Percentiles rank a stretch among this genome's conserved stretches.
phyloP scores from a whole-genome alignment of 1,140 invertebrate species.

The Drosophila lacertosa region DNA sequence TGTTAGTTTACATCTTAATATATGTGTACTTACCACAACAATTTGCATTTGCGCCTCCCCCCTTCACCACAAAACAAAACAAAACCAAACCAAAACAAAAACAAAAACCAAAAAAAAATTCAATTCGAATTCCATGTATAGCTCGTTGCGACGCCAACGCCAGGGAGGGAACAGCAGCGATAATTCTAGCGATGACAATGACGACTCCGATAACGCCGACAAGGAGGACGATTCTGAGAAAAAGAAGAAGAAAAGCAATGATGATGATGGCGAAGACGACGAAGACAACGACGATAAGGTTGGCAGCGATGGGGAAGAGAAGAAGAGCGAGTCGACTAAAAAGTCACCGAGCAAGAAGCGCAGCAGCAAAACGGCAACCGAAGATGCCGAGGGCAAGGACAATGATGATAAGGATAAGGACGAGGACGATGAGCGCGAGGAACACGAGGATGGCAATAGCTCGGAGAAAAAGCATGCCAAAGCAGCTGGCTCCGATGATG shows the following conservation, averaged over 20 bases:
- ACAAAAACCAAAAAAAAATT: constrained; percentile 21
- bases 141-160: constrained; percentile 81
- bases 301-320: constrained; percentile 48
- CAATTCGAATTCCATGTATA: constrained; percentile 70
- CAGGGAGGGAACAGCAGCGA: constrained; percentile 73
- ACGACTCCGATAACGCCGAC: constrained; percentile 57
- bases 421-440: constrained; percentile 83
- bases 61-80: constrained; percentile 30
- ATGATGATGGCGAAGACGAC: constrained; percentile 53
- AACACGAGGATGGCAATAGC: constrained; percentile 84
- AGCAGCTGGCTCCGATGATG: constrained; percentile 82
- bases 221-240: constrained; percentile 65
- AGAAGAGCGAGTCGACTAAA: constrained; percentile 58
- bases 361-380: constrained; percentile 50
- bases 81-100: constrained; percentile 43
- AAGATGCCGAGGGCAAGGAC: constrained; percentile 75
- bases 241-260: constrained; percentile 70
- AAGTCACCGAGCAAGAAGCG: constrained; percentile 67
- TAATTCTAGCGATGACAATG: constrained; percentile 72
- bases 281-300: constrained; percentile 52
- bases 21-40: constrained; percentile 46
- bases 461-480: constrained; percentile 75
- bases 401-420: constrained; percentile 74
- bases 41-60: constrained; percentile 61
- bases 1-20: constrained; percentile 43